phyloP scores from a whole-genome alignment of 1,140 invertebrate species.

The Drosophila persimilis region DNA sequence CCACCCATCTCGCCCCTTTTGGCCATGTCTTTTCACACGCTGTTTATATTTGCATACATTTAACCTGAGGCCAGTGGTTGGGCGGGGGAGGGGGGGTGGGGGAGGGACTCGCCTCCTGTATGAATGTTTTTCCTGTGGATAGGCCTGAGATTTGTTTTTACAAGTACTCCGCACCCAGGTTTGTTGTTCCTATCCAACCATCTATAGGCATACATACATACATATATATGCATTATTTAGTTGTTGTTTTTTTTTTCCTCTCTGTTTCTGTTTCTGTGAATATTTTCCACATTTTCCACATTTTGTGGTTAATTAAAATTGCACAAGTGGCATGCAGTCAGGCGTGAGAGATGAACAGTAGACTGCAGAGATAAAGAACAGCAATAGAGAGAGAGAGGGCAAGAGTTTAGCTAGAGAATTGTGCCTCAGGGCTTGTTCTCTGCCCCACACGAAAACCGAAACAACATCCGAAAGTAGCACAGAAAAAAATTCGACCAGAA shows the following conservation, averaged over 20 bases:
- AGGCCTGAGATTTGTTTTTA: conserved; percentile 67
- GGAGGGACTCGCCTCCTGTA: not conserved
- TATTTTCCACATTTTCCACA: conserved; percentile 41
- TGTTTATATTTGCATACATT: conserved; percentile 80
- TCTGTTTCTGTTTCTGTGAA: not conserved
- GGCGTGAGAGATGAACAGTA: not conserved
- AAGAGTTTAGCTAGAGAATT: too few relatives aligned
- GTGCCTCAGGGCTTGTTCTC: too few relatives aligned
- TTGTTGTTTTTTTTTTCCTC: conserved; percentile 6
- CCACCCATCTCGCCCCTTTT: conserved; percentile 2
- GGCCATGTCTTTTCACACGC: conserved; percentile 61
- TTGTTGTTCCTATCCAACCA: conserved; percentile 45
- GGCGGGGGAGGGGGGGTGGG: not conserved
- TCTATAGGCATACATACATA: not conserved
- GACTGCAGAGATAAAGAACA: too few relatives aligned
- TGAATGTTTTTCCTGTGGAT: conserved; percentile 48
- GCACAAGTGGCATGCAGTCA: conserved; percentile 23
- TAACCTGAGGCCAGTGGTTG: conserved; percentile 64
- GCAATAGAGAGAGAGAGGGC: too few relatives aligned
- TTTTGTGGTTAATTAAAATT: conserved; percentile 63
- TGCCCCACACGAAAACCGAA: too few relatives aligned
- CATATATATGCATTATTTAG: conserved; percentile 41
- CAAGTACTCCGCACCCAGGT: conserved; percentile 24
- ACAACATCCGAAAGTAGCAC: too few relatives aligned
- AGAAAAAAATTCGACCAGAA: too few relatives aligned